phyloP scores from a whole-genome alignment of 1,140 invertebrate genomes.

The Triops cancriformis region DNA sequence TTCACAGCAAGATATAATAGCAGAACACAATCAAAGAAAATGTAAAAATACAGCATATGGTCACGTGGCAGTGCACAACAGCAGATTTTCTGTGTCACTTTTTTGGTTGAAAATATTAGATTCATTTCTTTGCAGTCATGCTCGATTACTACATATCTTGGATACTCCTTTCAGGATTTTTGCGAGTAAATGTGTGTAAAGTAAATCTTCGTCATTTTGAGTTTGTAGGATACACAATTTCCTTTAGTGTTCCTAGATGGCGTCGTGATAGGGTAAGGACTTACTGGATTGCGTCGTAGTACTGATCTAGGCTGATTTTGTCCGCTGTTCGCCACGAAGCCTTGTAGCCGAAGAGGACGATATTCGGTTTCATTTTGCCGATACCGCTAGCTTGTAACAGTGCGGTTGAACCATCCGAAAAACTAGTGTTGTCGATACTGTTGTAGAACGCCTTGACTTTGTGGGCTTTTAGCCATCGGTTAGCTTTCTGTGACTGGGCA shows the following conservation, averaged over 20 bases:
- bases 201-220: no score
- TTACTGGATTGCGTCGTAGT: slow-evolving; percentile 44
- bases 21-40: no score
- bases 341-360: slow-evolving; percentile 62
- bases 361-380: slow-evolving; percentile 82
- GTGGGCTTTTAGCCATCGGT: slow-evolving; percentile 42
- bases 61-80: no score
- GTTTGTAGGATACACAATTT: no score
- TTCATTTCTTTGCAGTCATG: no score
- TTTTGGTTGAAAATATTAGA: no score
- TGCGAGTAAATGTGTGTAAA: no score
- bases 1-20: neutral
- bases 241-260: neutral
- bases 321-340: slow-evolving; percentile 38
- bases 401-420: slow-evolving; percentile 39
- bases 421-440: slow-evolving; percentile 39
- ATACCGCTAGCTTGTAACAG: slow-evolving; percentile 51
- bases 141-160: no score
- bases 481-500: slow-evolving; percentile 41
- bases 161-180: no score
- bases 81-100: neutral
- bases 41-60: no score
- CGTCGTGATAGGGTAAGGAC: slow-evolving; percentile 26
- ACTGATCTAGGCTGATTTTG: slow-evolving; percentile 38
- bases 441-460: slow-evolving; percentile 47